Percentiles rank a stretch among this genome's conserved stretches.
Conservation (phyloP, 1,140 invertebrate species). For the Magallana angulata region DNA sequence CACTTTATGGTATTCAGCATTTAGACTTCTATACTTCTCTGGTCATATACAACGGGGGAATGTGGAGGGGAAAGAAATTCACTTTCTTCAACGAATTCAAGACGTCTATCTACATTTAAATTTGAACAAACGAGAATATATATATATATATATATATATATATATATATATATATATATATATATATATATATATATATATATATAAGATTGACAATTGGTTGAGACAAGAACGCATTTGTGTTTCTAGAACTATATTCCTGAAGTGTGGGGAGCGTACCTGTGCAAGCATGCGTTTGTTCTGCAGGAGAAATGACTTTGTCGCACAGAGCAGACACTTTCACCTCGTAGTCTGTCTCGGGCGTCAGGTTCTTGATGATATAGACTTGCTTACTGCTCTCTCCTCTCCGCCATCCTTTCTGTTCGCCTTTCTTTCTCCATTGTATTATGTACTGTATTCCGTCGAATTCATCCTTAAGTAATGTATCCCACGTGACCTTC, state of each 20-base stretch:
- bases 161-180: no score
- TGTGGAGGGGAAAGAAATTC: neutral
- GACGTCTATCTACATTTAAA: no score
- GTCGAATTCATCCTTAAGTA: neutral
- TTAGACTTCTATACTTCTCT: neutral
- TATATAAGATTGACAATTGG: no score
- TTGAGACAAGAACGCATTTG: no score
- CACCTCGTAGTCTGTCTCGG: neutral
- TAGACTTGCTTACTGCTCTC: neutral
- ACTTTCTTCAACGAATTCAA: no score
- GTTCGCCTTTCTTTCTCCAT: conserved; percentile 14
- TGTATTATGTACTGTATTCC: conserved; percentile 1
- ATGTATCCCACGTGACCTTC: neutral
- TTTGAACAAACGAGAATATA: no score
- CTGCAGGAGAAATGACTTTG: neutral
- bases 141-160: no score
- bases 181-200: no score
- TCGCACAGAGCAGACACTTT: neutral
- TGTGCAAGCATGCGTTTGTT: neutral
- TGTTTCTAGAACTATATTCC: no score
- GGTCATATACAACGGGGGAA: neutral
- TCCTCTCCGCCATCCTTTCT: conserved; percentile 9
- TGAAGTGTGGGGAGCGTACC: neutral
- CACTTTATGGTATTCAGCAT: neutral
- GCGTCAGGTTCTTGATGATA: conserved; percentile 16